Conservation (phyloP, 2,113 vertebrate species). For the Tricholaema leucomelas region DNA sequence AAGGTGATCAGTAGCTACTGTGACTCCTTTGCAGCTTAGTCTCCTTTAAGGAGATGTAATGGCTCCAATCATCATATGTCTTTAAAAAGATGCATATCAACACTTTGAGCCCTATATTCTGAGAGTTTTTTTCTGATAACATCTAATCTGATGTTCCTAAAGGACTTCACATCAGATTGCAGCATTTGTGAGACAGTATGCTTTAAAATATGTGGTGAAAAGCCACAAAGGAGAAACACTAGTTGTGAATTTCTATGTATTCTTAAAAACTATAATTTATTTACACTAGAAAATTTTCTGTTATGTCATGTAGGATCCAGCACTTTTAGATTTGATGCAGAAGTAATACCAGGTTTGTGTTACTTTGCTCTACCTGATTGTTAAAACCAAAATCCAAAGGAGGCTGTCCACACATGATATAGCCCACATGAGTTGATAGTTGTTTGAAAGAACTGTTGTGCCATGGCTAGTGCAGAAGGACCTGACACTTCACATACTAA, state of each 20-base stretch:
- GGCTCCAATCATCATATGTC: background rate
- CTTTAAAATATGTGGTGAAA: background rate
- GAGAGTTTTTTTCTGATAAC: background rate
- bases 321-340: background rate
- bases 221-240: background rate
- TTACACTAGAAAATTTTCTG: background rate
- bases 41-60: background rate
- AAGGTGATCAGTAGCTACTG: background rate
- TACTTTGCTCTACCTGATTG: background rate
- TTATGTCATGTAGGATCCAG: background rate
- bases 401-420: background rate
- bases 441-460: background rate
- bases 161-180: background rate
- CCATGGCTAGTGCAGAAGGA: background rate
- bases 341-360: background rate
- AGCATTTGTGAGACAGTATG: background rate
- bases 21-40: background rate
- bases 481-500: background rate
- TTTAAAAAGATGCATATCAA: background rate
- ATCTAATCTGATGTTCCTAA: background rate
- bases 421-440: rapidly evolving
- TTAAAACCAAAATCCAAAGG: background rate
- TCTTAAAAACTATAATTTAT: background rate
- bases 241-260: background rate
- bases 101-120: background rate